These are phyloP conservation scores for Trichogramma pretiosum DNA, from an alignment of 1,140 invertebrate species.

Conservation along the genomic window DNA sequence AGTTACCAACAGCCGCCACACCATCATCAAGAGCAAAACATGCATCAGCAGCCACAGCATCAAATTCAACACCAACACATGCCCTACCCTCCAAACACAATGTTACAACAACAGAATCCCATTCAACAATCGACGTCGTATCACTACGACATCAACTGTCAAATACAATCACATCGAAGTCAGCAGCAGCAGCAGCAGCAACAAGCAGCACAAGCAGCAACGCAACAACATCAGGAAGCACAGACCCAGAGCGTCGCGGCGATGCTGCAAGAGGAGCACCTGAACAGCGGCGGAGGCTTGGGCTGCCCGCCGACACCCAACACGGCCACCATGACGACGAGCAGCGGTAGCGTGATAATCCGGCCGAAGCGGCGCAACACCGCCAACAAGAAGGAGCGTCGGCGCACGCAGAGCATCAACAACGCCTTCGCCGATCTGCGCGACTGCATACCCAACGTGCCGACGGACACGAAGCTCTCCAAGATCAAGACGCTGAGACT, in stretches of 20 bases:
- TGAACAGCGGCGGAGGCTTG: conserved; percentile 3
- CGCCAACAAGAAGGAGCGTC: conserved; percentile 88
- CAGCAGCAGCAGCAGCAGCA: not conserved
- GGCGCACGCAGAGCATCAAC: conserved; percentile 89
- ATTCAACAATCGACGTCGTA: not conserved
- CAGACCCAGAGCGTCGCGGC: not conserved
- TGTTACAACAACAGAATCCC: not conserved
- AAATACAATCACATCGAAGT: no score
- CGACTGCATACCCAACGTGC: conserved; percentile 92
- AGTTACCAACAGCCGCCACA: conserved; percentile 8
- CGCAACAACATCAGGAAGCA: not conserved
- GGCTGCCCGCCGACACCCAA: no score
- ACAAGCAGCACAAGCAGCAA: conserved; percentile 6
- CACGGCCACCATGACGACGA: conserved; percentile 13
- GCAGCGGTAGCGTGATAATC: no score
- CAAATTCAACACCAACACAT: conserved; percentile 5
- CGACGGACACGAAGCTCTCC: conserved; percentile 86
- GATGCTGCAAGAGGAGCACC: conserved; percentile 1
- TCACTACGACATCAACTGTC: no score
- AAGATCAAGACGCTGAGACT: conserved; percentile 88
- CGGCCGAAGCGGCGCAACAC: conserved; percentile 61
- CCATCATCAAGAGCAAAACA: not conserved
- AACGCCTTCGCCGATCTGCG: conserved; percentile 85
- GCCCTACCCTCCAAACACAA: not conserved
- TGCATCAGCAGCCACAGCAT: not conserved